phyloP scores from a whole-genome alignment of 2,797 vertebrate genomes.

The Paguma larvata region DNA sequence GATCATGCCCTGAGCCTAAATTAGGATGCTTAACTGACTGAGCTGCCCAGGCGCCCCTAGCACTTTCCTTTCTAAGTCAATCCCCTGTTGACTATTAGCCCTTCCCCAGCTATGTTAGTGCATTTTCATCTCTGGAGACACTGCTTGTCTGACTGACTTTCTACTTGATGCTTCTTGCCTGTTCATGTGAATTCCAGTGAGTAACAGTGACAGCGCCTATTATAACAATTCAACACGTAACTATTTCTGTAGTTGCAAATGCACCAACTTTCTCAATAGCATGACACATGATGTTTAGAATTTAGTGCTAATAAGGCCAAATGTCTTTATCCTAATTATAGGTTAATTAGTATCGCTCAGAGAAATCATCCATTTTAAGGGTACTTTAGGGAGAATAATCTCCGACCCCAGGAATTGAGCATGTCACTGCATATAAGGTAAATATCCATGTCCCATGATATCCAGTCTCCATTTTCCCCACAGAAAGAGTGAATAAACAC shows the following conservation, averaged over 20 bases:
- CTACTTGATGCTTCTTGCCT: not conserved
- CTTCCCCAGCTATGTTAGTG: not conserved
- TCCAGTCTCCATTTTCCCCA: not conserved
- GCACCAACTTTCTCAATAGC: not conserved
- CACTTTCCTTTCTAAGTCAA: not conserved
- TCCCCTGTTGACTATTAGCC: not conserved
- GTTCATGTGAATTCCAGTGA: not conserved
- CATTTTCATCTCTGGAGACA: not conserved
- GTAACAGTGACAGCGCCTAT: not conserved
- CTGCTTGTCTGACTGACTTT: constrained; percentile 3
- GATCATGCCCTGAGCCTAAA: too few relatives aligned
- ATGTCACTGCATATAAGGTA: not conserved
- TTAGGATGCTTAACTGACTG: too few relatives aligned
- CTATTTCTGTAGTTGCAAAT: not conserved
- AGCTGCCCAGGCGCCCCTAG: too few relatives aligned
- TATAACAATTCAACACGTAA: not conserved
- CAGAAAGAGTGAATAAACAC: not conserved
- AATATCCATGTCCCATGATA: not conserved
- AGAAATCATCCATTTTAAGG: not conserved
- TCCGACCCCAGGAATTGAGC: not conserved
- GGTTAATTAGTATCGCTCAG: not conserved
- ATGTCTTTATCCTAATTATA: not conserved
- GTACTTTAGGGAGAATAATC: not conserved
- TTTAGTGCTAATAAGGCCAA: not conserved
- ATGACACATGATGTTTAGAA: not conserved